These are phyloP conservation scores for Leptodactylus fuscus DNA, from an alignment of 2,113 vertebrate species.

Conservation along the genomic window DNA sequence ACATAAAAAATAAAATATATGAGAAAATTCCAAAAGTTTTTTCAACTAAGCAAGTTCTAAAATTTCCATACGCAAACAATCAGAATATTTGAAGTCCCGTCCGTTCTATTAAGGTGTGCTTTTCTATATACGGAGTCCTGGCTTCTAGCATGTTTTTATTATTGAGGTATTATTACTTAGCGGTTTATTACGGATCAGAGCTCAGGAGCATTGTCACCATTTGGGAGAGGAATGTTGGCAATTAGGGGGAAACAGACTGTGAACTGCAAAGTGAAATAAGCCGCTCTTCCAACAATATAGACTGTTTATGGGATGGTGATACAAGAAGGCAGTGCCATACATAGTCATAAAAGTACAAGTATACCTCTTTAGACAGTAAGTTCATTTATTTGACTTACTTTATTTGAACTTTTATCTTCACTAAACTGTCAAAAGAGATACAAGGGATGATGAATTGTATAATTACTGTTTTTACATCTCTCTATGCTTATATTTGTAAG, in stretches of 20 bases:
- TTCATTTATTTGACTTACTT: background rate
- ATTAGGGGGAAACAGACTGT: background rate
- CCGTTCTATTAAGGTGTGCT: background rate
- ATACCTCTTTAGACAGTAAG: background rate
- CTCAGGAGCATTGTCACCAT: background rate
- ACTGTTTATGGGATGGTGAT: background rate
- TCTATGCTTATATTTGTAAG: background rate
- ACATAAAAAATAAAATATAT: too few species aligned
- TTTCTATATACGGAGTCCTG: background rate
- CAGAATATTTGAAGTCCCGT: background rate
- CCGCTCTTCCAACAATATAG: background rate
- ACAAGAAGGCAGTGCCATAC: background rate
- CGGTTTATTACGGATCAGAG: background rate
- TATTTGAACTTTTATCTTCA: background rate
- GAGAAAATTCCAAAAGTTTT: too few species aligned
- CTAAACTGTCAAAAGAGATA: background rate
- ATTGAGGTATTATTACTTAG: background rate
- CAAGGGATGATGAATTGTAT: slow-evolving; percentile 5
- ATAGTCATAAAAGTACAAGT: background rate
- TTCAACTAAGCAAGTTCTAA: too few species aligned
- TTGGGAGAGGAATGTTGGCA: background rate
- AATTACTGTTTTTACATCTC: background rate
- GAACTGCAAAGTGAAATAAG: background rate
- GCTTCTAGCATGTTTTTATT: background rate
- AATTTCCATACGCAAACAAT: too few species aligned